Evolutionary conservation across 2,113 vertebrate genomes (phyloP).

Genomic region (Labeo catla): DNA sequence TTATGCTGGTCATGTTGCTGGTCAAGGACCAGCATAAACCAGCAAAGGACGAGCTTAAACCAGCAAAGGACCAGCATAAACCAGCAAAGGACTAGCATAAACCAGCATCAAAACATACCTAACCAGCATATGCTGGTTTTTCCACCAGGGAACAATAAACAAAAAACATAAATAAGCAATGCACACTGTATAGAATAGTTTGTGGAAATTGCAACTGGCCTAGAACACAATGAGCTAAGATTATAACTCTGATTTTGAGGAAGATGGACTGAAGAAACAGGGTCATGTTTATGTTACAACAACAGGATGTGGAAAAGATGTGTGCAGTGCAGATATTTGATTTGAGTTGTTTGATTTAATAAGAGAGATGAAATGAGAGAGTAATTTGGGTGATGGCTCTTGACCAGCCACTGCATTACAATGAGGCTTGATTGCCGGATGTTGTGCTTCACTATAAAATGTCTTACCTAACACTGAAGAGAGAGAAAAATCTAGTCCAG

Average conservation of each 20-base stretch:
- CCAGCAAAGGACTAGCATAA: no score
- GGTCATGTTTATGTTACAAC: not conserved
- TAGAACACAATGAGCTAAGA: not conserved
- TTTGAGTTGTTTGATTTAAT: slow-evolving; percentile 5
- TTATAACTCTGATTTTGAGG: not conserved
- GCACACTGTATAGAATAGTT: not conserved
- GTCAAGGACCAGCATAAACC: no score
- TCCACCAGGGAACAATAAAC: no score
- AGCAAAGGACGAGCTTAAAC: no score
- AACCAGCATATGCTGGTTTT: no score
- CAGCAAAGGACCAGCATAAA: no score
- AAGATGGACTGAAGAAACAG: not conserved
- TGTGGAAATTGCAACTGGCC: not conserved
- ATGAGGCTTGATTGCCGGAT: slow-evolving; percentile 9
- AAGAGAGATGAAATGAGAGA: not conserved
- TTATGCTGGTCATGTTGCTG: no score
- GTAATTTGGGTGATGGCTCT: not conserved
- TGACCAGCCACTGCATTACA: slow-evolving; percentile 8
- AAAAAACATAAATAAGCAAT: not conserved
- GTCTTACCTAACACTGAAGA: not conserved
- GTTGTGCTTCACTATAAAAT: slow-evolving; percentile 5
- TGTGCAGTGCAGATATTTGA: not conserved
- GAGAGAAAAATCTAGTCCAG: not conserved
- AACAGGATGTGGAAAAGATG: not conserved
- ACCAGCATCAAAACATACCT: no score